Evolutionary conservation across 2,888 invertebrate species (phyloP).

Genomic region (Stomorhina lunata): DNA sequence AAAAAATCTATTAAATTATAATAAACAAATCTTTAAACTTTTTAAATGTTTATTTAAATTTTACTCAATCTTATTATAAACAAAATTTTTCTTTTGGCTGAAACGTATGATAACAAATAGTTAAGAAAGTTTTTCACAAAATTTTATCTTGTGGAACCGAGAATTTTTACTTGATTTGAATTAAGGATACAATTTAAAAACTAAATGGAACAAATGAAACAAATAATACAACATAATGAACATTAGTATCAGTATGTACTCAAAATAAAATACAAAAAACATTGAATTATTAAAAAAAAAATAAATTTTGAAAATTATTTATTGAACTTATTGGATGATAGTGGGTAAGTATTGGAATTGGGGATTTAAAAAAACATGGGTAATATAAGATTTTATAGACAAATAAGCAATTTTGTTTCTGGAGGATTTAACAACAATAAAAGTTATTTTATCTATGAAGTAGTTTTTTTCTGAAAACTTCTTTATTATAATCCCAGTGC

Average conservation of each 20-base stretch:
- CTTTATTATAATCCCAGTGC: no score
- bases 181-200: conserved; percentile 22
- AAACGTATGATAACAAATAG: background rate
- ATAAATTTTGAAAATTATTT: background rate
- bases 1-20: background rate
- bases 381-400: no score
- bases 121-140: conserved; percentile 13
- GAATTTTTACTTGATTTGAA: conserved; percentile 47
- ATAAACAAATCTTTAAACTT: background rate
- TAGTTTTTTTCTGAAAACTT: no score
- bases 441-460: no score
- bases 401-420: no score
- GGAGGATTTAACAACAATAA: no score
- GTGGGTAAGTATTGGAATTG: no score
- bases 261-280: conserved; percentile 50
- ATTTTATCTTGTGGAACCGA: conserved; percentile 27
- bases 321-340: background rate
- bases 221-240: conserved; percentile 37
- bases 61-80: conserved; percentile 15
- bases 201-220: background rate
- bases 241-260: conserved; percentile 43
- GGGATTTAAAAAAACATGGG: no score
- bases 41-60: conserved; percentile 19
- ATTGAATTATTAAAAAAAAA: conserved; percentile 46
- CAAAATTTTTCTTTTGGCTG: conserved; percentile 5